Percentiles rank a stretch among this genome's conserved stretches.
These are phyloP conservation scores for Perca fluviatilis DNA, from an alignment of 2,113 vertebrate species.

Conservation along the genomic window DNA sequence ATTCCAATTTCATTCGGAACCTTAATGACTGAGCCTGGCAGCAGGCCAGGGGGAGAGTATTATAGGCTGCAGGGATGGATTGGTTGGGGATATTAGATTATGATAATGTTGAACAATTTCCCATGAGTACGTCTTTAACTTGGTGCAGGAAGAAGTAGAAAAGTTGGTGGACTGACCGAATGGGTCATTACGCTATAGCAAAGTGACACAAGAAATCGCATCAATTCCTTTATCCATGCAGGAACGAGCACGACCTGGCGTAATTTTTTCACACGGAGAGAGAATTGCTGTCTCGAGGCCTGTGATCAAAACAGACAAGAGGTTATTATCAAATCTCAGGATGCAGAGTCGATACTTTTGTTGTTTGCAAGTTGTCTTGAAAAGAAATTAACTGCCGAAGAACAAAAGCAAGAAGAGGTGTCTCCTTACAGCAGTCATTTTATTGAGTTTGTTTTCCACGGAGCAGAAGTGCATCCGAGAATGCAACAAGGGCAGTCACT, in stretches of 20 bases:
- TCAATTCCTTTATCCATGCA: neutral
- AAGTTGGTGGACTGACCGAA: neutral
- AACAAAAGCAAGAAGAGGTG: neutral
- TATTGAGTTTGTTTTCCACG: neutral
- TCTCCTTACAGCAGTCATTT: neutral
- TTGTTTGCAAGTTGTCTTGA: neutral
- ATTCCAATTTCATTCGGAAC: constrained; percentile 4
- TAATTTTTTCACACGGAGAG: neutral
- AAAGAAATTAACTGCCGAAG: neutral
- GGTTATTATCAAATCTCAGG: neutral
- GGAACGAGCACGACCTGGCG: neutral
- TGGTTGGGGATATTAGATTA: neutral
- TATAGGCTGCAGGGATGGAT: neutral
- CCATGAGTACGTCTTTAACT: neutral
- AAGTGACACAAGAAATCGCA: neutral
- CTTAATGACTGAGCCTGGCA: neutral
- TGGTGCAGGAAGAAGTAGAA: neutral
- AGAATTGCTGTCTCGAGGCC: neutral
- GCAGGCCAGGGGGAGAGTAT: neutral
- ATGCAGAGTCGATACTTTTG: neutral
- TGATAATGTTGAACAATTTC: neutral
- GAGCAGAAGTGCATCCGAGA: neutral
- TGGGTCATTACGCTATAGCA: neutral
- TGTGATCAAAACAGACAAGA: neutral
- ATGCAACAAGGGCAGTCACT: too few species aligned